Evolutionary conservation across 2,797 vertebrate species (phyloP), one percentile per base, ranked within the genome.

Genomic region (Hapalemur alaotrensis): DNA sequence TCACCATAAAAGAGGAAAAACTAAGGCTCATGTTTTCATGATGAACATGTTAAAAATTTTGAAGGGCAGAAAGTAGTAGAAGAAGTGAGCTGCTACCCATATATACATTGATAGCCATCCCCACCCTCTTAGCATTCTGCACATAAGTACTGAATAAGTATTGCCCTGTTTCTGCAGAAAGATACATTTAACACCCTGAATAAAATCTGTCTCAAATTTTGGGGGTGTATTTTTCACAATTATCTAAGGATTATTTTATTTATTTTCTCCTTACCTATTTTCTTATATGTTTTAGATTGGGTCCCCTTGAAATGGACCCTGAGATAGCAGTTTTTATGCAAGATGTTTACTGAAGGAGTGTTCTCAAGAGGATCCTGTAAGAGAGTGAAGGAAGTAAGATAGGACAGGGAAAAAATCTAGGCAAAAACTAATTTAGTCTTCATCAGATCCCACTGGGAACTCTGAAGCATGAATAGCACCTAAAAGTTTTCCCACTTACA

Each of bases 291-390:
- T 18, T 65, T 87, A 78, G 87, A 28, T 69, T 91, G 3, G 23
- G 18, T 59, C 86, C 75, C 30, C 59, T 70, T 32, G 28, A 86
- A 82, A 67, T 30, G 46, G n/a, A 81, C 28, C 4, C 52, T 72
- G 52, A 95, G n/a, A 70, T 86, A 28, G 52, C 43, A 91, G 85
- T 83, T 94, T 89, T 86, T 92, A 82, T 79, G 32, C 22, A 76
- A 50, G 43, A 35, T 14, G 1, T 67, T 92, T 76, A 61, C 65
- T 87, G 46, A 85, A 89, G 75, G 38, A 83, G 18, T 69, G 4
- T 54, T 78, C 15, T 92, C 14, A 69, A 83, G 84, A 90, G 69
- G 57, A 35, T 87, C 35, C 25, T 67, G 6, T 28, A 41, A 54
- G 57, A 75, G 50, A 79, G 2, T 18, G 46, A 79, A 28, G 30